Conservation (phyloP, 2,888 invertebrate species). For the Papilio demoleus region DNA sequence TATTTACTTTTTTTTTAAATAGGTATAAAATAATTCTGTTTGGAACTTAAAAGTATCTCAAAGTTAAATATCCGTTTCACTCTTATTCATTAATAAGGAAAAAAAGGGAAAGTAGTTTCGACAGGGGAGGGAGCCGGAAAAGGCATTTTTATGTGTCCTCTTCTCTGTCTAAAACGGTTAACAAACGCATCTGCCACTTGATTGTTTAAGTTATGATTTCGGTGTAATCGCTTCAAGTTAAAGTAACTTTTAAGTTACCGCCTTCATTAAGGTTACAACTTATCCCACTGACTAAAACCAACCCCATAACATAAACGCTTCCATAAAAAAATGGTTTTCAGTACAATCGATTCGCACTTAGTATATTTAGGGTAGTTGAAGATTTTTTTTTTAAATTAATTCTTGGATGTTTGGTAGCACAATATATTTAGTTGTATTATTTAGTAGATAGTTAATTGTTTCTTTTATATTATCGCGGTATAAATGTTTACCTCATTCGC, state of each 20-base stretch:
- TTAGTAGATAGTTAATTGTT: constrained; percentile 62
- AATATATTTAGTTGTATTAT: constrained; percentile 59
- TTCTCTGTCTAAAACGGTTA: too few species aligned
- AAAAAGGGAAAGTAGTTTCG: neutral
- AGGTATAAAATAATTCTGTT: too few species aligned
- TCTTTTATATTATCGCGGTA: constrained; percentile 46
- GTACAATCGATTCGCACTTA: constrained; percentile 74
- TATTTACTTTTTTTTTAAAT: too few species aligned
- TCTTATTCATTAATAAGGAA: too few species aligned
- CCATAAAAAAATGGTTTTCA: constrained; percentile 62
- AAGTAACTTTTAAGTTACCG: constrained; percentile 44
- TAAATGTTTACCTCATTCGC: constrained; percentile 73
- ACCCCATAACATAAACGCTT: constrained; percentile 61
- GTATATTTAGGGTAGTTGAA: constrained; percentile 57
- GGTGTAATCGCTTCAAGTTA: constrained; percentile 40
- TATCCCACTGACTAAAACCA: constrained; percentile 50
- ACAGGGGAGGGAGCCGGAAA: neutral
- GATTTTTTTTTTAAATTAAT: constrained; percentile 52
- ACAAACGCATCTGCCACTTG: neutral
- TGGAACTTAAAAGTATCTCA: too few species aligned
- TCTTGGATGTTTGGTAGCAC: constrained; percentile 57
- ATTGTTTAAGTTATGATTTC: constrained; percentile 35
- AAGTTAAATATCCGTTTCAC: too few species aligned
- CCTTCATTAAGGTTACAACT: constrained; percentile 11
- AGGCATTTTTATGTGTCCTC: neutral